These are phyloP conservation scores for Tribolium freemani DNA, from an alignment of 2,888 invertebrate species.

Conservation along the genomic window DNA sequence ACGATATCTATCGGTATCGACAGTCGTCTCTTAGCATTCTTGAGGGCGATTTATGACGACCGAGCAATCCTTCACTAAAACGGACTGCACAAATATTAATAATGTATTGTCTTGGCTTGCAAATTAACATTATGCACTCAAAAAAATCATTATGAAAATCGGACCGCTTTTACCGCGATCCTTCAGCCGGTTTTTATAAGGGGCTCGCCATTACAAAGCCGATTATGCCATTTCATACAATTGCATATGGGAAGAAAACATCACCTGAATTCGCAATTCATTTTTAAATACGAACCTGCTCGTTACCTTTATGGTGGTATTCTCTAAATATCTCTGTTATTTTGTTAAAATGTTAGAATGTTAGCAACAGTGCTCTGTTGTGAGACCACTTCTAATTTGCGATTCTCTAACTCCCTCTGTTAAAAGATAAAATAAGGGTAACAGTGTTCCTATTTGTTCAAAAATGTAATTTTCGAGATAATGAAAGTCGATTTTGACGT, in stretches of 20 bases:
- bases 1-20: conserved; percentile 48
- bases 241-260: conserved; percentile 9
- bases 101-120: background rate
- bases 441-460: too few species aligned
- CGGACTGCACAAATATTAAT: conserved; percentile 9
- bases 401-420: too few species aligned
- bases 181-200: conserved; percentile 22
- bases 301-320: conserved; percentile 25
- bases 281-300: conserved; percentile 13
- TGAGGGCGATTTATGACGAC: conserved; percentile 49
- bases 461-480: too few species aligned
- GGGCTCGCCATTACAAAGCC: conserved; percentile 9
- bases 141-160: conserved; percentile 28
- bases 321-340: too few species aligned
- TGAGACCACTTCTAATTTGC: too few species aligned
- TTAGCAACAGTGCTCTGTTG: too few species aligned
- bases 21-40: conserved; percentile 49
- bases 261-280: conserved; percentile 9
- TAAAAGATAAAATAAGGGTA: too few species aligned
- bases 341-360: too few species aligned
- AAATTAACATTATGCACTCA: conserved; percentile 13
- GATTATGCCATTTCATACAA: conserved; percentile 17
- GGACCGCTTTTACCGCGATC: conserved; percentile 9
- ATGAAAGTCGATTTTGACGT: too few species aligned
- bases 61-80: background rate